phyloP scores from a whole-genome alignment of 1,140 invertebrate species.

The Eueides isabella region DNA sequence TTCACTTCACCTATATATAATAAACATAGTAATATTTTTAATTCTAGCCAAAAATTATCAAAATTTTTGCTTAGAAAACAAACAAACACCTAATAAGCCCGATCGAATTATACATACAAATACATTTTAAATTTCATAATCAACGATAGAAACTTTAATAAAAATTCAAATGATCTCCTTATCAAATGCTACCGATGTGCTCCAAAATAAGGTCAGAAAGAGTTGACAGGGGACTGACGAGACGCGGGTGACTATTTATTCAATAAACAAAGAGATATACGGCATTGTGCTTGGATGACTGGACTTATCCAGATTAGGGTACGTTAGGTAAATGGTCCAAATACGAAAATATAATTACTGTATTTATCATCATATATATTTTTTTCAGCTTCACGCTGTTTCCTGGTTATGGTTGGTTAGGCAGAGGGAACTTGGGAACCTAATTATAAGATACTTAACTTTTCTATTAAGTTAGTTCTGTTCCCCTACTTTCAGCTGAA shows the following conservation, averaged over 20 bases:
- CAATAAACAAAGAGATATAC: constrained; percentile 45
- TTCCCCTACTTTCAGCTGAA: too few species aligned
- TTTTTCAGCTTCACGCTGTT: too few species aligned
- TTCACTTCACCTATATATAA: too few species aligned
- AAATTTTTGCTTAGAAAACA: neutral
- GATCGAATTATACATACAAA: neutral
- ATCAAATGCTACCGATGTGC: constrained; percentile 35
- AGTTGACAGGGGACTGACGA: constrained; percentile 45
- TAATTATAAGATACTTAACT: too few species aligned
- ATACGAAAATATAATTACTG: neutral
- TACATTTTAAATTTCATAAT: neutral
- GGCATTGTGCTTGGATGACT: constrained; percentile 45
- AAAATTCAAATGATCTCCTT: constrained; percentile 3
- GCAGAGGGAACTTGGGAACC: too few species aligned
- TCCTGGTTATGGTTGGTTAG: too few species aligned
- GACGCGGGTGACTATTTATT: constrained; percentile 51
- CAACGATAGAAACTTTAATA: neutral
- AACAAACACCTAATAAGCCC: neutral
- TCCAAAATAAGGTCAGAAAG: constrained; percentile 42
- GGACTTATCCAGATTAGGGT: constrained; percentile 28
- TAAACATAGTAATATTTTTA: too few species aligned
- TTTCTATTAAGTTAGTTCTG: too few species aligned
- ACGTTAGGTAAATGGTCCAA: constrained; percentile 20
- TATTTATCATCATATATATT: too few species aligned
- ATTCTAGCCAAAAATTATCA: too few species aligned